Conservation (phyloP, 30 jellyfish, hydroid and myxozoan genomes). For the Rhopilema esculentum region DNA sequence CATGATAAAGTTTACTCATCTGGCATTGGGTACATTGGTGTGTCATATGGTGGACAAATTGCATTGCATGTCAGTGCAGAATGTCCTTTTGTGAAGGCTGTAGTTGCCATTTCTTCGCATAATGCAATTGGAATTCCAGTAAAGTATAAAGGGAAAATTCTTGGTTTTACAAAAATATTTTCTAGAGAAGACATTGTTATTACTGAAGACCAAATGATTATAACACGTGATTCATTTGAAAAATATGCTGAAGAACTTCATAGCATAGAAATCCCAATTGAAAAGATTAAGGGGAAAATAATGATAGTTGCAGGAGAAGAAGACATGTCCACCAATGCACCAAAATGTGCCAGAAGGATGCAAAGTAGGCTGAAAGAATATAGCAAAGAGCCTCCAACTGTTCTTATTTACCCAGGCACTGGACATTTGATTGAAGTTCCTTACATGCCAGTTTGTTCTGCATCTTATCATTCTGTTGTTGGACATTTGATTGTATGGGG, state of each 20-base stretch:
- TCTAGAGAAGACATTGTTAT: background rate
- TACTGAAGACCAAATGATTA: constrained; percentile 6
- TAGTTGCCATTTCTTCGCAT: constrained; percentile 45
- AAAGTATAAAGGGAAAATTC: constrained; percentile 13
- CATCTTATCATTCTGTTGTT: constrained; percentile 24
- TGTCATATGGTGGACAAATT: constrained; percentile 66
- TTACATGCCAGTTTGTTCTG: constrained; percentile 71
- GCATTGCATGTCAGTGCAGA: constrained; percentile 56
- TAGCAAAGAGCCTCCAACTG: constrained; percentile 1
- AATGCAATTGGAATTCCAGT: background rate
- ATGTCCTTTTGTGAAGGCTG: constrained; percentile 41
- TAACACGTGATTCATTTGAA: background rate
- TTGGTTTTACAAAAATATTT: constrained; percentile 2
- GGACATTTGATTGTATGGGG: constrained; percentile 50
- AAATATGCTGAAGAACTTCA: background rate
- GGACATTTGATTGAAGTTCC: constrained; percentile 90
- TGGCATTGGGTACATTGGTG: constrained; percentile 68
- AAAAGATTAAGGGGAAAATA: constrained; percentile 40
- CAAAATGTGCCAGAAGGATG: constrained; percentile 13
- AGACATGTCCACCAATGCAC: constrained; percentile 2
- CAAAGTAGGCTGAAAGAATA: constrained; percentile 1
- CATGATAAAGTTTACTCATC: constrained; percentile 34
- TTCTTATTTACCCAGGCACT: constrained; percentile 59
- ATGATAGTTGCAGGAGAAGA: constrained; percentile 45
- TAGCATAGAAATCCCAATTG: constrained; percentile 34